Conservation (phyloP, 2,113 vertebrate species). For the Mesocricetus auratus region DNA sequence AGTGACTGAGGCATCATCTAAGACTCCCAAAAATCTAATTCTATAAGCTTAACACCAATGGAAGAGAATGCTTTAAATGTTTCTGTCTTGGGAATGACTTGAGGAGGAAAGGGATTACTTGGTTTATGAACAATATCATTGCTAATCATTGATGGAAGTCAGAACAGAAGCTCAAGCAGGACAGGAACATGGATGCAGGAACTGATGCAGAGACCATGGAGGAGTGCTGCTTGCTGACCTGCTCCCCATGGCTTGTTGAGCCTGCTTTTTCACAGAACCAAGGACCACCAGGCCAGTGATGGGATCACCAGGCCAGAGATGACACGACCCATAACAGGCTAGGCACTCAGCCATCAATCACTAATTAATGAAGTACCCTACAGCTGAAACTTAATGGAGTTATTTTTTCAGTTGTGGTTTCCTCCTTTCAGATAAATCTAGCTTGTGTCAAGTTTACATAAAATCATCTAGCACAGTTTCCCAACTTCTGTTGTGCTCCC, state of each 20-base stretch:
- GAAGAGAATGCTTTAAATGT: not conserved
- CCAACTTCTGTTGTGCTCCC: not conserved
- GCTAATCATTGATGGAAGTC: not conserved
- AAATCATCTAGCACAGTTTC: not conserved
- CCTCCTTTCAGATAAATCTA: not conserved
- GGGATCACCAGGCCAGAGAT: not conserved
- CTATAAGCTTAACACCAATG: not conserved
- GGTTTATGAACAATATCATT: not conserved
- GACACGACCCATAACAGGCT: rapidly evolving
- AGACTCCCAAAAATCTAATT: not conserved
- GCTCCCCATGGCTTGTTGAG: not conserved
- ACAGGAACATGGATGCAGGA: not conserved
- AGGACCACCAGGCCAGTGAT: not conserved
- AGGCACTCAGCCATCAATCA: too few species aligned
- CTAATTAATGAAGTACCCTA: not conserved
- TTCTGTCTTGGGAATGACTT: not conserved
- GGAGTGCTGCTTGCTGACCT: not conserved
- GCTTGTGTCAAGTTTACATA: not conserved
- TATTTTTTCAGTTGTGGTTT: not conserved
- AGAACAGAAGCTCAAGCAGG: not conserved
- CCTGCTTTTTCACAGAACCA: not conserved
- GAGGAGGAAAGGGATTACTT: not conserved
- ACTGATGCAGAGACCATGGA: not conserved
- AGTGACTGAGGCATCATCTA: not conserved
- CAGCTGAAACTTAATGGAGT: not conserved